These are phyloP conservation scores for Ornithoptera alexandrae DNA, from an alignment of 2,888 invertebrate genomes.

Conservation along the genomic window DNA sequence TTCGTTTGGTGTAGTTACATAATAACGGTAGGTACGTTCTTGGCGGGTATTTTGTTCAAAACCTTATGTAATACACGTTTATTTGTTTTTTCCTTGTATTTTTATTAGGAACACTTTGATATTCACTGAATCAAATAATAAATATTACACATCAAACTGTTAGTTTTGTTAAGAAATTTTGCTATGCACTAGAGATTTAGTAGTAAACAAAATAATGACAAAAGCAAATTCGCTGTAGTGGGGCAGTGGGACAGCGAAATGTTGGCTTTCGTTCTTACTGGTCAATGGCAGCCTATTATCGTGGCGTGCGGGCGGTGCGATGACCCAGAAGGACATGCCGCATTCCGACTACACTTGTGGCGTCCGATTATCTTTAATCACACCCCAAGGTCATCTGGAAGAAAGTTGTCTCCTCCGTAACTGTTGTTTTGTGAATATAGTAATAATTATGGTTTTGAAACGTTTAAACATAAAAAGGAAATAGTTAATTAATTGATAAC, in stretches of 20 bases:
- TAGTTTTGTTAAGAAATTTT: no score
- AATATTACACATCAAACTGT: no score
- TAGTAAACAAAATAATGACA: constrained; percentile 54
- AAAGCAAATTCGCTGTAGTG: constrained; percentile 47
- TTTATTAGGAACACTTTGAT: no score
- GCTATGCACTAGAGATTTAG: constrained; percentile 22
- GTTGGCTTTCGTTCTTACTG: constrained; percentile 58
- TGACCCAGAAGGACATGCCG: constrained; percentile 65
- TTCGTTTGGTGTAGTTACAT: no score
- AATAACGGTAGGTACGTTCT: no score
- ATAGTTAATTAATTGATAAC: no score
- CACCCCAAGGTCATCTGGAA: constrained; percentile 5
- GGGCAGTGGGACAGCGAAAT: constrained; percentile 67
- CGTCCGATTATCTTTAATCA: constrained; percentile 14
- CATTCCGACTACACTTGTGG: constrained; percentile 54
- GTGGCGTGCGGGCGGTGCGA: constrained; percentile 36
- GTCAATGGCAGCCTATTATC: constrained; percentile 56
- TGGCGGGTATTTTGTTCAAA: no score
- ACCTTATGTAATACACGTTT: no score
- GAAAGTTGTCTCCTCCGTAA: background rate
- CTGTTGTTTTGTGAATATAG: background rate
- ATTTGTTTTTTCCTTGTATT: no score
- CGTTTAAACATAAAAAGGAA: no score
- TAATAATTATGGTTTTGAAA: no score
- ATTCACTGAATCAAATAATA: no score